A percentile compares a stretch with the other conserved stretches of the same genome.
phyloP scores from a whole-genome alignment of 2,113 vertebrate species.

The Callipepla californica region DNA sequence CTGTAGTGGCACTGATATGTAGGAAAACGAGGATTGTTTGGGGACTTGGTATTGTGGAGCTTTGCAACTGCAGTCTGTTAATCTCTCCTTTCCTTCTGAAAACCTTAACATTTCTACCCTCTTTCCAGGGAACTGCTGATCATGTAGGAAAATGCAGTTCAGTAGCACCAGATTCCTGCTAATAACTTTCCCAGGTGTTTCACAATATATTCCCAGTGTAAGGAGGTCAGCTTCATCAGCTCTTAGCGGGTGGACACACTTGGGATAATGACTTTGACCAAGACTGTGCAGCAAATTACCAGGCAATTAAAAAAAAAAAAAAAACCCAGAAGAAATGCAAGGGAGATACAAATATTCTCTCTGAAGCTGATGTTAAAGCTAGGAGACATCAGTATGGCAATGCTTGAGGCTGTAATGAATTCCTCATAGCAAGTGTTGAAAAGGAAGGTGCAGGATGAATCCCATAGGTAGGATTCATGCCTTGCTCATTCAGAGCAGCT shows the following conservation, averaged over 20 bases:
- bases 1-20: neutral
- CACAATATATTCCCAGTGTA: neutral
- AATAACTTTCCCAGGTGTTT: neutral
- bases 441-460: neutral
- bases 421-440: neutral
- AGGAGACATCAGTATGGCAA: neutral
- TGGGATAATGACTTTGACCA: neutral
- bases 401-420: neutral
- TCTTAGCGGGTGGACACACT: constrained; percentile 4
- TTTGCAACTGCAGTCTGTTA: neutral
- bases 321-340: neutral
- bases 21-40: neutral
- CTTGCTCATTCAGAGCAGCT: constrained; percentile 15
- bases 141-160: neutral
- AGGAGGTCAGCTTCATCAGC: neutral
- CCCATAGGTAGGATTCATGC: neutral
- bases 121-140: neutral
- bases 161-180: neutral
- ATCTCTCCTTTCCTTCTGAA: neutral
- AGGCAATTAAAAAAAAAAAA: too few species aligned
- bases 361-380: neutral
- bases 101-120: neutral
- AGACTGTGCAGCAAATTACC: neutral
- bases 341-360: neutral
- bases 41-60: neutral